Base-by-base conservation (phyloP, 2,888 invertebrate species). In the Euzophera pinguis region DNA sequence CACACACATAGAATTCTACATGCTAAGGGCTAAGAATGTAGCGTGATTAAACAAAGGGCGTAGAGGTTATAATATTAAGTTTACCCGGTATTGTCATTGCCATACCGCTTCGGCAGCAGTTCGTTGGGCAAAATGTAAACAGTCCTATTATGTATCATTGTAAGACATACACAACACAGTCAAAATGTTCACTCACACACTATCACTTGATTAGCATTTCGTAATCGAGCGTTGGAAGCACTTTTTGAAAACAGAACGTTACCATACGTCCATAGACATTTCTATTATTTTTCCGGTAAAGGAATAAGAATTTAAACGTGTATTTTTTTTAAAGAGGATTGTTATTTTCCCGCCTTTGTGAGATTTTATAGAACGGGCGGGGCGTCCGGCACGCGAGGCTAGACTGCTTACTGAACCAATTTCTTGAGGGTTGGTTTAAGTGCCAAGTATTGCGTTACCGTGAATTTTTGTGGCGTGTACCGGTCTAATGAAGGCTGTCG, bases 71-170 rank as follows among this genome's bases (percentile, higher is more conserved):
- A 53, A 56, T 5, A 22, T 22, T 3, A 22, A 52, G 50, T 68
- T 78, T 86, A 89, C 88, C 90, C 86, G 62, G 70, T 72, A 47
- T 37, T 43, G 16, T 78, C 75, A 65, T 81, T 78, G 61, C 74
- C 81, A 67, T 90, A 89, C 64, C 89, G 80, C 75, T 84, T 89
- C 65, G 90, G 90, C 56, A 90, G 71, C 34, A 90, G 69, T 69
- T 90, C 90, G 56, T 89, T 89, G 65, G 90, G 90, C 72, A 90
- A 74, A 60, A 90, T 89, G 65, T 88, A 89, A 57, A 90, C 90
- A 47, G 90, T 88, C 54, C 88, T 75, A 56, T 89, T 90, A 63
- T 88, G 84, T 65, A 88, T 80, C 88, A 89, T 89, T 63, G 62
- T 80, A 53, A 50, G 48, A 53, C 48, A 56, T 22, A 49, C 14